These are phyloP conservation scores for Deroplatys truncata DNA, from an alignment of 2,888 invertebrate species.

Conservation along the genomic window DNA sequence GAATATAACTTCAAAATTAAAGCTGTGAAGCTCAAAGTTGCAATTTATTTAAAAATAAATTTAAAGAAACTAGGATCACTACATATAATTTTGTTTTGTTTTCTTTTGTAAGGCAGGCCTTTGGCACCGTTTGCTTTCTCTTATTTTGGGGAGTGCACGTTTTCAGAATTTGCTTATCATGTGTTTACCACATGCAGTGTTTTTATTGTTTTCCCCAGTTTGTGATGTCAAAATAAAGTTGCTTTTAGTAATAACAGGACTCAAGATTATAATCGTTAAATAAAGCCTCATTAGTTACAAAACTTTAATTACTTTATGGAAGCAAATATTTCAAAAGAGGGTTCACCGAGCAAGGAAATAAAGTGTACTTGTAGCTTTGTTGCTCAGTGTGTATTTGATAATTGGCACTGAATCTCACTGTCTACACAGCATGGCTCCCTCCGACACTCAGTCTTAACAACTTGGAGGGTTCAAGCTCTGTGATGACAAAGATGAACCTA, in stretches of 20 bases:
- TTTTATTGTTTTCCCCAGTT: background rate
- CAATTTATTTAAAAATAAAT: background rate
- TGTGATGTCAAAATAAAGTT: background rate
- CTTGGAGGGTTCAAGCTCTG: constrained; percentile 24
- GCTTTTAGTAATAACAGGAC: background rate
- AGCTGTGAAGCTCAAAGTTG: background rate
- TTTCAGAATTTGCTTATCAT: constrained; percentile 7
- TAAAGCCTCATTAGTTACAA: background rate
- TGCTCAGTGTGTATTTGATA: background rate
- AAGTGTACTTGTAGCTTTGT: background rate
- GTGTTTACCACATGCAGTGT: constrained; percentile 4
- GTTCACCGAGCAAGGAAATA: background rate
- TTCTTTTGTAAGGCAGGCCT: background rate
- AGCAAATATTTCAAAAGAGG: background rate
- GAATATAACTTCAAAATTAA: background rate
- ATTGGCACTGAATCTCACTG: constrained; percentile 13
- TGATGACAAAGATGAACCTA: background rate
- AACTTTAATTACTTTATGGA: background rate
- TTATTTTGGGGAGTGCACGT: constrained; percentile 6
- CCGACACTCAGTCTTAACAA: constrained; percentile 29
- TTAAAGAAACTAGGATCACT: background rate
- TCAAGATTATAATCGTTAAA: background rate
- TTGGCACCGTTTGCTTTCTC: constrained; percentile 4
- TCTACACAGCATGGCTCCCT: constrained; percentile 14
- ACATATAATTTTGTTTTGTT: background rate